Conservation (phyloP, 2,888 invertebrate genomes). For the Drosophila pegasa region DNA sequence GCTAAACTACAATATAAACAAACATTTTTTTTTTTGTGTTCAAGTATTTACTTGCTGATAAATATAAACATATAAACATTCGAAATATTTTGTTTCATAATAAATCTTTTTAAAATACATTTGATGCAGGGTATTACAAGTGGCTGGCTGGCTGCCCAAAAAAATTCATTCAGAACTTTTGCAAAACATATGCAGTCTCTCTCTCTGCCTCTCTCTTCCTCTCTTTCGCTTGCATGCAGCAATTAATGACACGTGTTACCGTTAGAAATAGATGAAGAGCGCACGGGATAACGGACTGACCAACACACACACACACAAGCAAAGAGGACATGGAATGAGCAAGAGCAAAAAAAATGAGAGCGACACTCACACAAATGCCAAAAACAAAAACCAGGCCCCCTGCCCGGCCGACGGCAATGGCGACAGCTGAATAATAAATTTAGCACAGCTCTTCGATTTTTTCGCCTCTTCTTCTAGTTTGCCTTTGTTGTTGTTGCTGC, state of each 20-base stretch:
- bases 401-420: constrained; percentile 40
- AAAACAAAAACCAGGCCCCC: constrained; percentile 26
- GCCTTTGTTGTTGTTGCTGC: background rate
- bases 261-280: constrained; percentile 52
- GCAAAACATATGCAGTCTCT: constrained; percentile 24
- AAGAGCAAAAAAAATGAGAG: constrained; percentile 25
- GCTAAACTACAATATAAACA: too few species aligned
- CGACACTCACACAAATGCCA: constrained; percentile 32
- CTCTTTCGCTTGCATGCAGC: constrained; percentile 36
- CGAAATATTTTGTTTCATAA: too few species aligned
- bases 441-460: constrained; percentile 76
- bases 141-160: constrained; percentile 38
- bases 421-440: constrained; percentile 75
- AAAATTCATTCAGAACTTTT: constrained; percentile 51
- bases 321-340: constrained; percentile 19
- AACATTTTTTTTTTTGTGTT: too few species aligned
- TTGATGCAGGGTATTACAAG: constrained; percentile 15
- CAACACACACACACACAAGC: constrained; percentile 1
- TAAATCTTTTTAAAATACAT: background rate
- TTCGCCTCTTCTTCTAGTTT: constrained; percentile 20
- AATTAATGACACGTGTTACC: constrained; percentile 72
- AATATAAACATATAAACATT: too few species aligned
- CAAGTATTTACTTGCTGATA: too few species aligned
- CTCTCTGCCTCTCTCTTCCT: background rate
- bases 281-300: constrained; percentile 19